Conservation (phyloP, 2,888 invertebrate genomes). For the Adela reaumurella region DNA sequence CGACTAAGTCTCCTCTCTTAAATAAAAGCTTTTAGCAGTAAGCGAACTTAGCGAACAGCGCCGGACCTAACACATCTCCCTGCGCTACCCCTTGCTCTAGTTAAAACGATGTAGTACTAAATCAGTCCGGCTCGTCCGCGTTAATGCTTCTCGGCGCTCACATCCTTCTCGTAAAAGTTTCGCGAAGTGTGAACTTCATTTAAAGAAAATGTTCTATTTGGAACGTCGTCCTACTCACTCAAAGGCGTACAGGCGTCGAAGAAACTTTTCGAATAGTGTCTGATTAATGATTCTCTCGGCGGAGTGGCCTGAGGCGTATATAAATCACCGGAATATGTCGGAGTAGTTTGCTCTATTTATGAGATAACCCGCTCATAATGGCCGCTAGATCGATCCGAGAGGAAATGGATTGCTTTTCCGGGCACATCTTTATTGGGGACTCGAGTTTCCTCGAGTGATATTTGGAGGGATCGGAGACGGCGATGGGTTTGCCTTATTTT, state of each 20-base stretch:
- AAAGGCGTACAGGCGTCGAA: neutral
- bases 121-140: too few species aligned
- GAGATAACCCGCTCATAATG: neutral
- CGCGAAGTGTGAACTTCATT: neutral
- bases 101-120: too few species aligned
- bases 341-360: neutral
- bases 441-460: neutral
- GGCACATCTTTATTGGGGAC: neutral
- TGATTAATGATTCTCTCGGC: neutral
- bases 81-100: too few species aligned
- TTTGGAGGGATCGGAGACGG: neutral
- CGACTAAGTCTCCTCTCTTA: too few species aligned
- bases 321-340: neutral
- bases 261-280: neutral
- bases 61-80: too few species aligned
- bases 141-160: too few species aligned
- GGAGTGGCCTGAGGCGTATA: neutral
- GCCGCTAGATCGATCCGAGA: neutral
- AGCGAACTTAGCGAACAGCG: too few species aligned
- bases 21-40: too few species aligned
- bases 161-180: too few species aligned
- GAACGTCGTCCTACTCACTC: neutral
- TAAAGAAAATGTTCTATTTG: neutral
- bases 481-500: neutral
- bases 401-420: neutral